These are phyloP conservation scores for Coccyzus lansbergi DNA, from an alignment of 2,797 vertebrate genomes.

Conservation along the genomic window DNA sequence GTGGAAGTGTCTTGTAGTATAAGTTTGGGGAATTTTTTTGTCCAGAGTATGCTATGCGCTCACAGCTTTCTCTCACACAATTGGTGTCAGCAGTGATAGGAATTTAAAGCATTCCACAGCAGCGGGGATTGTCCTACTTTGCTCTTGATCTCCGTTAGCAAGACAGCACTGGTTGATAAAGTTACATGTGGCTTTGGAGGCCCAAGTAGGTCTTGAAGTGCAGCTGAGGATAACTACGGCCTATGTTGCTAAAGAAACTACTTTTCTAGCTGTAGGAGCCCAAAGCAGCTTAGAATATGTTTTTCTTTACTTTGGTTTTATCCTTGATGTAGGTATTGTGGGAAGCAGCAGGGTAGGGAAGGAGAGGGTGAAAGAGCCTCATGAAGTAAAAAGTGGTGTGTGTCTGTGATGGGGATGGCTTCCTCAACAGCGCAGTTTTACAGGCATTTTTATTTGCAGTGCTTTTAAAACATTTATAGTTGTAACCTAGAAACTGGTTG, in stretches of 20 bases:
- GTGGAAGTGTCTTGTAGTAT: accelerated
- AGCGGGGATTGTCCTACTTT: conserved; percentile 12
- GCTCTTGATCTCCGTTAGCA: not conserved
- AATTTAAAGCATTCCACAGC: conserved; percentile 3
- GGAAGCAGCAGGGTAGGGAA: not conserved
- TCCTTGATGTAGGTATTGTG: not conserved
- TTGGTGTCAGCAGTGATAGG: not conserved
- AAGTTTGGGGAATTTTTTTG: not conserved
- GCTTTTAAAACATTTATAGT: not conserved
- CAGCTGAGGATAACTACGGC: not conserved
- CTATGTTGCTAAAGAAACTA: not conserved
- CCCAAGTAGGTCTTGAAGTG: not conserved
- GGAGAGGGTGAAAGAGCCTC: not conserved
- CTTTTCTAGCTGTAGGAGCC: not conserved
- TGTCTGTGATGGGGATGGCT: not conserved
- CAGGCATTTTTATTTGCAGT: not conserved
- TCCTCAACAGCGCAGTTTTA: not conserved
- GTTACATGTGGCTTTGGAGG: not conserved
- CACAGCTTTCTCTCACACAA: not conserved
- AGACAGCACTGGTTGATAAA: not conserved
- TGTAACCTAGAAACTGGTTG: not conserved
- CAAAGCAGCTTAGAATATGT: not conserved
- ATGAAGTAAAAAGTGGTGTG: not conserved
- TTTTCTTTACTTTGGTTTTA: not conserved
- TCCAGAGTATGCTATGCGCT: not conserved